phyloP scores from a whole-genome alignment of 2,888 invertebrate genomes.

The Pammene aurita region DNA sequence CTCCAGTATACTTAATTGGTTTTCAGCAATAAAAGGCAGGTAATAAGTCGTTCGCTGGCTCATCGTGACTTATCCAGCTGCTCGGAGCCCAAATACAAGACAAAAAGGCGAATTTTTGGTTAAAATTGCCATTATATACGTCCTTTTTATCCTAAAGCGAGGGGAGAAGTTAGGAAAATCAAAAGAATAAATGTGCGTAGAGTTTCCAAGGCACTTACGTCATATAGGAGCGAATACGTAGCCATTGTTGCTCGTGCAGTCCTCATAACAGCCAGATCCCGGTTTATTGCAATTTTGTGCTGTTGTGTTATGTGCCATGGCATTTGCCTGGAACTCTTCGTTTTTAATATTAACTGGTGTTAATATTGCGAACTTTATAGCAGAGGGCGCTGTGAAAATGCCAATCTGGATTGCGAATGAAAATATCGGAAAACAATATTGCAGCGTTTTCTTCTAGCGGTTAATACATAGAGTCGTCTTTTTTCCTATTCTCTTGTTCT shows the following conservation, averaged over 20 bases:
- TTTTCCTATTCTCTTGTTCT: neutral
- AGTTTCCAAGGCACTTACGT: neutral
- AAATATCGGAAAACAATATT: constrained; percentile 15
- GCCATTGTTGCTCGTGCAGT: constrained; percentile 72
- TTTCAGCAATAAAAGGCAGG: constrained; percentile 31
- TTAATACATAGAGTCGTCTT: neutral
- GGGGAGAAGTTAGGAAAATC: neutral
- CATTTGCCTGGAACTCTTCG: constrained; percentile 29
- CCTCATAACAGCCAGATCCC: constrained; percentile 76
- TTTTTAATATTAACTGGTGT: constrained; percentile 32
- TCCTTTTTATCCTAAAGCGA: neutral
- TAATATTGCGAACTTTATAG: constrained; percentile 28
- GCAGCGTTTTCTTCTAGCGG: constrained; percentile 8
- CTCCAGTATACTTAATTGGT: constrained; percentile 28
- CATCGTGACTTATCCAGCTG: constrained; percentile 38
- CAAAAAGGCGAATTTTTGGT: constrained; percentile 37
- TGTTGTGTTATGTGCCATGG: constrained; percentile 62
- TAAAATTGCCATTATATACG: constrained; percentile 41
- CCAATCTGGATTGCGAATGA: constrained; percentile 17
- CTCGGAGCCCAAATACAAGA: neutral
- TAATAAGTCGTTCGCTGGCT: constrained; percentile 25
- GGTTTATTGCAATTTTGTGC: constrained; percentile 71
- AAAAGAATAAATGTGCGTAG: neutral
- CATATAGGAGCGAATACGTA: constrained; percentile 45
- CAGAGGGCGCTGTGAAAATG: constrained; percentile 20